A percentile compares a stretch with the other conserved stretches of the same genome.
These are phyloP conservation scores for Macrotus californicus DNA, from an alignment of 2,113 vertebrate genomes.

Conservation along the genomic window DNA sequence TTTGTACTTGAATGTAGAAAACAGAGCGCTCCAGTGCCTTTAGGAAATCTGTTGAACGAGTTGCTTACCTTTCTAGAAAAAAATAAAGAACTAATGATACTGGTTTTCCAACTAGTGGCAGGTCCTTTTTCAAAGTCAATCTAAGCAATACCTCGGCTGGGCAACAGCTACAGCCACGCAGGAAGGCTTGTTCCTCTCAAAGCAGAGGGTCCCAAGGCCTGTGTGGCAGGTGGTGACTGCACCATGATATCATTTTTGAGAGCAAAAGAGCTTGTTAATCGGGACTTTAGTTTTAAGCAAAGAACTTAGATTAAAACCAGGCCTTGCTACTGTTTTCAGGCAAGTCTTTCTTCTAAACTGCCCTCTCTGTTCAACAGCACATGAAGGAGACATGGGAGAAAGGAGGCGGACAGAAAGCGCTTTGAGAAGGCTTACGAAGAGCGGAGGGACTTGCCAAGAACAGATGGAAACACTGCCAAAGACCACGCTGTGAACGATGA, in stretches of 20 bases:
- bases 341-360: not conserved
- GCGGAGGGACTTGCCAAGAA: not conserved
- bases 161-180: not conserved
- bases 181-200: constrained; percentile 1
- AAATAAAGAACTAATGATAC: not conserved
- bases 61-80: not conserved
- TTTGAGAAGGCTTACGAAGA: not conserved
- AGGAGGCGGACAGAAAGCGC: not conserved
- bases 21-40: not conserved
- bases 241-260: not conserved
- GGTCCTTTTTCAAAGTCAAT: not conserved
- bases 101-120: not conserved
- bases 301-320: not conserved
- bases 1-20: not conserved
- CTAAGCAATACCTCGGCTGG: not conserved
- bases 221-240: not conserved
- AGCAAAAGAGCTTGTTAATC: not conserved
- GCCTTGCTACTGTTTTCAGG: not conserved
- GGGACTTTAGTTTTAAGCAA: not conserved
- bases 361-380: not conserved
- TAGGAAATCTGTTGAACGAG: constrained; percentile 3
- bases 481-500: not conserved
- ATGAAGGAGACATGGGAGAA: not conserved
- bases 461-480: not conserved
- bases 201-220: not conserved